Evolutionary conservation across 2,797 vertebrate species (phyloP), one percentile per base, ranked within the genome.

Genomic region (Botia kubotai): DNA sequence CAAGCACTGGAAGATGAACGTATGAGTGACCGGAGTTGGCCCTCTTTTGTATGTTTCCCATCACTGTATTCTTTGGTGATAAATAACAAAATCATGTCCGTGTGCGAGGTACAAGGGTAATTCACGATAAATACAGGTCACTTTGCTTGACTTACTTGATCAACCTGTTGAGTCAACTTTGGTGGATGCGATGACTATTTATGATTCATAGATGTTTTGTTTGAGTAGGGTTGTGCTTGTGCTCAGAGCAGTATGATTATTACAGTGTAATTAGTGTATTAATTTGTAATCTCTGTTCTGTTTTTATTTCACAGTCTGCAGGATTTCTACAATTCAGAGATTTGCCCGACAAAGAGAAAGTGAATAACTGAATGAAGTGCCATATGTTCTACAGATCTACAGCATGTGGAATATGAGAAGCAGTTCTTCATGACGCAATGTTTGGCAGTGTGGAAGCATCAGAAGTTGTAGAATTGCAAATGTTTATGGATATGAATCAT

Each of bases 161-260:
- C 48, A 14, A 43, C 77, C 50, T 80, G 52, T 92, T 91, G 90
- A 89, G 80, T 90, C 57, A 72, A 75, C 76, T 87, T 63, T 53
- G 67, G 89, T 91, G 72, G 43, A 57, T 74, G 23, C 0, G 12
- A 6, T n/a, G 13, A 14, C 21, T 65, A 5, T 79, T 5, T 13
- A 50, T 50, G 11, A 46, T 53, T 21, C 11, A 19, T 8, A 19
- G 55, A 8, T 66, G 50, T 36, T 80, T 29, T 19, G 39, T 75
- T 48, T 46, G 14, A 58, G n/a, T 21, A 43, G 5, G 12, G 36
- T 11, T 36, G 23, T 60, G 50, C 53, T 33, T 36, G 14, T 48
- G 46, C 4, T 29, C 39, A 29, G 23, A 46, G 43, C 43, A 46
- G 43, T 46, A 10, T 8, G 43, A 46, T 46, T 46, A 46, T 46